Evolutionary conservation across 2,113 vertebrate species (phyloP).

Genomic region (Sturnus vulgaris): DNA sequence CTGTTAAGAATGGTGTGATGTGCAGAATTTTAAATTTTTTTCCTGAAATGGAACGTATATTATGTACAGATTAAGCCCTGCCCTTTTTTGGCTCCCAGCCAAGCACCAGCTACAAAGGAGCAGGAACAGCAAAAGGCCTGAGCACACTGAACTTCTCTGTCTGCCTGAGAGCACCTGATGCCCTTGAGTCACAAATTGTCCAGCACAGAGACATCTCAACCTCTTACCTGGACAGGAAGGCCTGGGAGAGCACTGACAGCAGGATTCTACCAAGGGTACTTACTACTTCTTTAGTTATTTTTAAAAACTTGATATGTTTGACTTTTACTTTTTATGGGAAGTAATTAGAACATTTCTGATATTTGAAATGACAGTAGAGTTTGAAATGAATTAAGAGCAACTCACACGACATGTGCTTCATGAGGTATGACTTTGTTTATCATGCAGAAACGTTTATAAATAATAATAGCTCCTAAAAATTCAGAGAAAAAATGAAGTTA

Average conservation of each 20-base stretch:
- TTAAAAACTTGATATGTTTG: background rate
- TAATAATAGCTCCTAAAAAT: background rate
- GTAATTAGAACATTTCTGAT: background rate
- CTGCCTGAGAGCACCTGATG: background rate
- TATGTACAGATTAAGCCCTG: slow-evolving; percentile 26
- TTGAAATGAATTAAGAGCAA: background rate
- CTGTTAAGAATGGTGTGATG: background rate
- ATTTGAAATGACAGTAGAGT: background rate
- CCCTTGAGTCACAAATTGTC: background rate
- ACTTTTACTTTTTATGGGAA: background rate
- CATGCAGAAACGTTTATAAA: background rate
- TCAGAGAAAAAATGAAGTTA: background rate
- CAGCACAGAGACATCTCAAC: background rate
- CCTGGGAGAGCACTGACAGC: background rate
- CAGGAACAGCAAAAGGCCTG: background rate
- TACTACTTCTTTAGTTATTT: background rate
- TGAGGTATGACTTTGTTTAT: background rate
- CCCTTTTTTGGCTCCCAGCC: slow-evolving; percentile 30
- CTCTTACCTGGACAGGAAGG: background rate
- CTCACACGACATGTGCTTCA: rapidly evolving
- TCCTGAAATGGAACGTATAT: background rate
- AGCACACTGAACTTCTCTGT: background rate
- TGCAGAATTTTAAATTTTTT: background rate
- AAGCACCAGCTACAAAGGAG: background rate
- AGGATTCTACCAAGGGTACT: slow-evolving; percentile 13